Base-by-base conservation (phyloP, 2,888 invertebrate genomes). In the Drosophila helvetica region DNA sequence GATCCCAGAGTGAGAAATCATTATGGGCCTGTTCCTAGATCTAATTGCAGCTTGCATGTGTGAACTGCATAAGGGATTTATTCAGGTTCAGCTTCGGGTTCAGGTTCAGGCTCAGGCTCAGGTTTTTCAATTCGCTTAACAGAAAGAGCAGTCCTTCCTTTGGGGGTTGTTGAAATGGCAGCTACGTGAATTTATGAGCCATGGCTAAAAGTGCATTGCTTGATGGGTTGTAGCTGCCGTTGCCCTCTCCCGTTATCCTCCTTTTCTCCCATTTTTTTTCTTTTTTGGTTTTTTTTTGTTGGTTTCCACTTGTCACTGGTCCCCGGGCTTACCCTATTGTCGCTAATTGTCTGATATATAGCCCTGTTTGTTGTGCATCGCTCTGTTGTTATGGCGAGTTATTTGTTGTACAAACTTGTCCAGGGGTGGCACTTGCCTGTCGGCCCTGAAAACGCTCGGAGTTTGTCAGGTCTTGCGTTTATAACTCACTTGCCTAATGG, bases 321-420 rank as follows among this genome's bases (percentile, higher is more conserved):
- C 25, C 22, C 58, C 30, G 59, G 86, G 84, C 77, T 84, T 81
- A 80, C 73, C 78, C 79, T 72, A 56, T 74, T 79, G 84, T 79
- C 79, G 84, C 86, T 85, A 86, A 85, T 85, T 85, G 84, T 67
- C 86, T 78, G 78, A 86, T 81, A 76, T 81, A 84, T 86, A 62
- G 64, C 25, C 70, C 54, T 74, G 69, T 66, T 64, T 76, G 52
- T 66, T 76, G 45, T 62, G 58, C 54, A 54, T 46, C 54, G 66
- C 17, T 47, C 51, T 65, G 85, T 81, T 79, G 82, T 81, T 79
- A 79, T 79, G 79, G 72, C 67, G 64, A 69, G 67, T 71, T 62
- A 72, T 77, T 79, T 70, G 60, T 51, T 72, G 62, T 69, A 61
- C 65, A 57, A 77, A 74, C 77, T 79, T 75, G 66, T 55, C 68